Conservation (phyloP, 2,888 invertebrate genomes). For the Chaitophorus viminalis region DNA sequence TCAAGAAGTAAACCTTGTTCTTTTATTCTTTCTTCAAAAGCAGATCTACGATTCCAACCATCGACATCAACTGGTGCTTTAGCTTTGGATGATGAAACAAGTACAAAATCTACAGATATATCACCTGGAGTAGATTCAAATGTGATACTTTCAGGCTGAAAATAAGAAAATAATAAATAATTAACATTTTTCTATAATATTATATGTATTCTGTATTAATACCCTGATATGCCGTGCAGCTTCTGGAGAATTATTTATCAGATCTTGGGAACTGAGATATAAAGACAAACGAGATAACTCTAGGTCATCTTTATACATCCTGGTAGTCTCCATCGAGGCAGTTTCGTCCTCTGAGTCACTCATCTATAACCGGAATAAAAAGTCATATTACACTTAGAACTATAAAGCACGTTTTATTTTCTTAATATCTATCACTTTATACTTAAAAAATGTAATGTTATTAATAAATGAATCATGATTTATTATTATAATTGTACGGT, state of each 20-base stretch:
- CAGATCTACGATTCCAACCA: slow-evolving; percentile 61
- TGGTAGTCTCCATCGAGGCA: slow-evolving; percentile 53
- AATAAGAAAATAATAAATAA: background rate
- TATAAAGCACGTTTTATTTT: too few species aligned
- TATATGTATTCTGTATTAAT: background rate
- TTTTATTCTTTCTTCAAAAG: slow-evolving; percentile 63
- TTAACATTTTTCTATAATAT: background rate
- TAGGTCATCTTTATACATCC: slow-evolving; percentile 55
- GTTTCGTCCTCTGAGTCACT: slow-evolving; percentile 51
- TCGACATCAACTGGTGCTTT: slow-evolving; percentile 54
- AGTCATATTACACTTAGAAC: background rate
- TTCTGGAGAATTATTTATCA: slow-evolving; percentile 45
- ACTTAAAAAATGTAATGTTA: too few species aligned
- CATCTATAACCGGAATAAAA: slow-evolving; percentile 29
- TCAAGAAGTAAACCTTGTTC: slow-evolving; percentile 63
- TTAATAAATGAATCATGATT: too few species aligned
- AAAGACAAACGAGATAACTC: slow-evolving; percentile 56
- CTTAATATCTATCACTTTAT: too few species aligned
- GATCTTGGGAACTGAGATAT: slow-evolving; percentile 49
- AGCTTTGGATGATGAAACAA: slow-evolving; percentile 57
- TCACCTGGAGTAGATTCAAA: slow-evolving; percentile 49
- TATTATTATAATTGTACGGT: too few species aligned
- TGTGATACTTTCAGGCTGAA: slow-evolving; percentile 42
- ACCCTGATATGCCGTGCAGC: slow-evolving; percentile 22
- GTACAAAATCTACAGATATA: slow-evolving; percentile 60